phyloP scores from a whole-genome alignment of 2,888 invertebrate species.

The Cantharis rustica region DNA sequence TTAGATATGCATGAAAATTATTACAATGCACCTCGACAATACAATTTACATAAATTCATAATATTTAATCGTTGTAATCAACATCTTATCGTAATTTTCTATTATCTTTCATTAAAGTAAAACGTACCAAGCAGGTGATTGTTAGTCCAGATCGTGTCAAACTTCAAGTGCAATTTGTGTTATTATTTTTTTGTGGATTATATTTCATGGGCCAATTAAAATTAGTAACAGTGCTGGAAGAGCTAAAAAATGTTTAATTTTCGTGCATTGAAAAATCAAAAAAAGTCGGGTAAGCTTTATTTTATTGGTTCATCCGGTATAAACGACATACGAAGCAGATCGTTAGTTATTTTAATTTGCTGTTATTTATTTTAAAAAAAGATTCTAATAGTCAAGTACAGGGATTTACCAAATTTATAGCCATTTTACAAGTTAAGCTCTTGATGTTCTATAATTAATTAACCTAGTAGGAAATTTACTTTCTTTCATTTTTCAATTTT shows the following conservation, averaged over 20 bases:
- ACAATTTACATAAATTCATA: not conserved
- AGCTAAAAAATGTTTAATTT: not conserved
- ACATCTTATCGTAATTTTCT: not conserved
- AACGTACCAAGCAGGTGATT: not conserved
- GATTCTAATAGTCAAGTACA: not conserved
- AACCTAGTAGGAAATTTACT: not conserved
- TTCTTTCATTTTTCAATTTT: not conserved
- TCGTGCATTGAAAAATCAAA: not conserved
- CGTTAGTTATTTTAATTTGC: not conserved
- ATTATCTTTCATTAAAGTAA: not conserved
- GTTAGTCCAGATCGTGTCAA: not conserved
- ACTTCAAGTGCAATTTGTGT: not conserved
- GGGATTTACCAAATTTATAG: not conserved
- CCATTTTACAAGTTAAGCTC: not conserved
- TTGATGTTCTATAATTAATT: not conserved
- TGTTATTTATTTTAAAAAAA: not conserved
- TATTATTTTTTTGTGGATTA: not conserved
- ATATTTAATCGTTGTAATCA: not conserved
- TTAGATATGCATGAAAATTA: not conserved
- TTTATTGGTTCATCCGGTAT: not conserved
- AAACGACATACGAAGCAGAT: not conserved
- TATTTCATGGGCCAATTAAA: not conserved
- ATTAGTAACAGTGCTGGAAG: not conserved
- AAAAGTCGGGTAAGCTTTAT: not conserved
- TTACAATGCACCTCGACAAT: not conserved